A percentile compares a stretch with the other conserved stretches of the same genome.
Conservation (phyloP, 2,888 invertebrate genomes). For the Harpalus rubripes region DNA sequence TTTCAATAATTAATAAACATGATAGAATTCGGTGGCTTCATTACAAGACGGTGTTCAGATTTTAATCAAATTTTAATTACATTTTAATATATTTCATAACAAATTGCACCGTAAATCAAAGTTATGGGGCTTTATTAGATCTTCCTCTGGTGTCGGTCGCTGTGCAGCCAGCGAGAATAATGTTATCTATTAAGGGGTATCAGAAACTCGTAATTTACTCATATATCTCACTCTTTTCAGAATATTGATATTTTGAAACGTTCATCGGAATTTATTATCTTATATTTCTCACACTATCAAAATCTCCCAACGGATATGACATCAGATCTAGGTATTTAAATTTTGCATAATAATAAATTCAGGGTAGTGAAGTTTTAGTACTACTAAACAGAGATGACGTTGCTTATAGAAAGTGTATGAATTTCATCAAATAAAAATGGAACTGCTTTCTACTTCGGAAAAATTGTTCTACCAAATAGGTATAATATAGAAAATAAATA, state of each 20-base stretch:
- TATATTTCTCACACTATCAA: neutral
- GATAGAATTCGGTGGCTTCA: slow-evolving; percentile 60
- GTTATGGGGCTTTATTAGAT: slow-evolving; percentile 64
- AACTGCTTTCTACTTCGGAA: no score
- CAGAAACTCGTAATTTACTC: slow-evolving; percentile 4
- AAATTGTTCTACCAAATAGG: no score
- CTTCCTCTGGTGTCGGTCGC: slow-evolving; percentile 1
- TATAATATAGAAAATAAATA: no score
- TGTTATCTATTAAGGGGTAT: slow-evolving; percentile 32
- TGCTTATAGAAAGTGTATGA: no score
- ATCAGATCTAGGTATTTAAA: no score
- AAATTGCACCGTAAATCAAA: slow-evolving; percentile 66
- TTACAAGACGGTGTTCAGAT: slow-evolving; percentile 54
- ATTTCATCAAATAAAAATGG: no score
- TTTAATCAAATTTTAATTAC: slow-evolving; percentile 67
- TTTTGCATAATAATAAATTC: no score
- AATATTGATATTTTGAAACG: neutral
- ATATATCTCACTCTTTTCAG: slow-evolving; percentile 5
- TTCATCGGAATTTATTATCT: neutral
- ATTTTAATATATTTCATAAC: slow-evolving; percentile 66
- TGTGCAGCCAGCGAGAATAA: slow-evolving; percentile 27
- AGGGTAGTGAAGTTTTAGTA: no score
- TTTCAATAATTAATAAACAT: slow-evolving; percentile 65
- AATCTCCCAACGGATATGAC: neutral
- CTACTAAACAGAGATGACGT: no score